Evolutionary conservation across 1,140 invertebrate genomes (phyloP).

Genomic region (Lerema accius): DNA sequence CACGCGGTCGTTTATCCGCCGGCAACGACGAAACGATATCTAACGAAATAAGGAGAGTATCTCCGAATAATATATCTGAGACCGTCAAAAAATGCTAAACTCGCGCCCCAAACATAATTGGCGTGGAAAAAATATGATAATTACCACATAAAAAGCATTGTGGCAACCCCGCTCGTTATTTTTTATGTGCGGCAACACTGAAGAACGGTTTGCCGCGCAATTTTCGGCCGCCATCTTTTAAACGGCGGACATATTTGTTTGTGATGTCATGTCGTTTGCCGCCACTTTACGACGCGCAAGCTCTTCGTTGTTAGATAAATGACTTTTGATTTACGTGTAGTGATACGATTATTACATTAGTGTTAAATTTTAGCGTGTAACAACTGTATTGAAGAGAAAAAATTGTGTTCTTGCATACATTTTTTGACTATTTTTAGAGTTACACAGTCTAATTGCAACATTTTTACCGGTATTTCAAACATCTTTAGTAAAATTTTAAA

Average conservation of each 20-base stretch:
- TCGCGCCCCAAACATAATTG: conserved; percentile 48
- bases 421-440: too few relatives aligned
- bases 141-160: conserved; percentile 49
- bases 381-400: too few relatives aligned
- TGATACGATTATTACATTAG: not conserved
- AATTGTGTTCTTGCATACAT: too few relatives aligned
- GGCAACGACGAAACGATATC: not conserved
- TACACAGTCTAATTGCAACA: too few relatives aligned
- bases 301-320: conserved; percentile 8
- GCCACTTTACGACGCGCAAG: conserved; percentile 8
- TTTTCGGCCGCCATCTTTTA: conserved; percentile 45
- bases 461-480: too few relatives aligned
- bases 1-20: not conserved
- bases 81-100: conserved; percentile 36
- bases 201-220: conserved; percentile 51
- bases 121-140: conserved; percentile 54
- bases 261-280: conserved; percentile 1
- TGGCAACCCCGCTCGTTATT: conserved; percentile 54
- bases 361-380: too few relatives aligned
- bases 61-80: conserved; percentile 18
- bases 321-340: not conserved
- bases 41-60: conserved; percentile 1
- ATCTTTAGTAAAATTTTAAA: too few relatives aligned
- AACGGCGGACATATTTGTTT: conserved; percentile 39
- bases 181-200: conserved; percentile 62